Percentiles rank a stretch among this genome's conserved stretches.
phyloP scores from a whole-genome alignment of 2,888 invertebrate species.

The Drosophila ustulata region DNA sequence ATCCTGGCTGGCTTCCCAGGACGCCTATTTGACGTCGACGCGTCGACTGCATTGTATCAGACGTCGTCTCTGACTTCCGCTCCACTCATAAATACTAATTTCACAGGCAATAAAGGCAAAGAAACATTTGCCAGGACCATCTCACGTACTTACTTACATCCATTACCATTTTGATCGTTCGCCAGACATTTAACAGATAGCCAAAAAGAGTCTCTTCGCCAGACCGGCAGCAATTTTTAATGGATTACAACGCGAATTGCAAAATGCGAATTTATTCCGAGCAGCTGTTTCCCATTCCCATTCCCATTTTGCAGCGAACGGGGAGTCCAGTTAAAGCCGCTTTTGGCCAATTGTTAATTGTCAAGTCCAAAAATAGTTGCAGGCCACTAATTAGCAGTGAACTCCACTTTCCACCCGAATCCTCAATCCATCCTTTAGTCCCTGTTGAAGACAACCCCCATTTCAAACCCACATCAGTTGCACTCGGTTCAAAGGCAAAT shows the following conservation, averaged over 20 bases:
- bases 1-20: constrained; percentile 73
- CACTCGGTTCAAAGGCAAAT: constrained; percentile 66
- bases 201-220: constrained; percentile 15
- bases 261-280: constrained; percentile 19
- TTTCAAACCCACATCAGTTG: constrained; percentile 69
- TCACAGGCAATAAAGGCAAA: constrained; percentile 84
- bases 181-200: constrained; percentile 75
- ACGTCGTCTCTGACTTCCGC: constrained; percentile 50
- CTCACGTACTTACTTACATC: constrained; percentile 50
- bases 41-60: constrained; percentile 41
- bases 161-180: constrained; percentile 69
- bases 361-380: constrained; percentile 43
- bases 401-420: background rate
- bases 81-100: constrained; percentile 84
- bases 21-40: constrained; percentile 56
- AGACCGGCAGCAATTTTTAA: constrained; percentile 68
- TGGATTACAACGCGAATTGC: constrained; percentile 67
- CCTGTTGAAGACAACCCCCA: background rate
- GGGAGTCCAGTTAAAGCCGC: background rate
- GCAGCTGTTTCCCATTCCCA: constrained; percentile 15
- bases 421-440: background rate
- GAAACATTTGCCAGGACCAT: constrained; percentile 75
- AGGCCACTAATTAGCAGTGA: constrained; percentile 55
- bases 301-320: background rate
- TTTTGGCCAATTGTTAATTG: constrained; percentile 17